Evolutionary conservation across 2,888 invertebrate species (phyloP), one percentile per base, ranked within the genome.

Genomic region (Rutpela maculata): DNA sequence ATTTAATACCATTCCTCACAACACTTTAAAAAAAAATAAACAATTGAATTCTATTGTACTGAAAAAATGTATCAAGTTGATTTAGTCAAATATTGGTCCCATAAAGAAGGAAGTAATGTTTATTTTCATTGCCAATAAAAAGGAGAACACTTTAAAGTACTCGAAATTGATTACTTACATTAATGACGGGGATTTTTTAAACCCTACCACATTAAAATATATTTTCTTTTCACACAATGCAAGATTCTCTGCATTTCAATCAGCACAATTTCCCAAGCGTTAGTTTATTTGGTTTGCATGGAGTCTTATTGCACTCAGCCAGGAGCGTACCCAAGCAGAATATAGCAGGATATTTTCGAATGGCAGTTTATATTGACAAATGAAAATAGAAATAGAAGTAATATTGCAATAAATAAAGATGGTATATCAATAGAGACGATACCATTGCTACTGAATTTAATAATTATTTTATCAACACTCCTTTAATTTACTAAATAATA

Each of bases 231-330:
- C 59, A 59, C 62, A 73, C 74, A 77, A 80, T 82, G 82, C 79
- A 76, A 62, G 63, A 75, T 77, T 77, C 73, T 79, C 75, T 87
- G 86, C 88, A 88, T 88, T 88, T 88, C 87, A 88, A 88, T 88
- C 88, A 88, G 86, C 85, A 86, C 87, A 87, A 87, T 88, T 88
- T 88, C 86, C 84, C 86, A 26, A 72, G 59, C 55, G 72, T n/a
- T 38, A 63, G 63, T 72, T 72, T 72, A 72, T 72, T 72, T 72
- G 63, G 62, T 72, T 72, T 72, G 55, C 60, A 11, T 55, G 72
- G 17, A 72, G 60, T 63, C 63, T 55, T 63, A 26, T 63, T 72
- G 62, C 63, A 60, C 26, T 35, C 9, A 12, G 35, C 15, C 72
- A 72, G 50, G 7, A 55, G 62, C 72, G 72, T 43, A 38, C 38